phyloP scores from a whole-genome alignment of 1,140 invertebrate genomes.

The Bombus ignitus region DNA sequence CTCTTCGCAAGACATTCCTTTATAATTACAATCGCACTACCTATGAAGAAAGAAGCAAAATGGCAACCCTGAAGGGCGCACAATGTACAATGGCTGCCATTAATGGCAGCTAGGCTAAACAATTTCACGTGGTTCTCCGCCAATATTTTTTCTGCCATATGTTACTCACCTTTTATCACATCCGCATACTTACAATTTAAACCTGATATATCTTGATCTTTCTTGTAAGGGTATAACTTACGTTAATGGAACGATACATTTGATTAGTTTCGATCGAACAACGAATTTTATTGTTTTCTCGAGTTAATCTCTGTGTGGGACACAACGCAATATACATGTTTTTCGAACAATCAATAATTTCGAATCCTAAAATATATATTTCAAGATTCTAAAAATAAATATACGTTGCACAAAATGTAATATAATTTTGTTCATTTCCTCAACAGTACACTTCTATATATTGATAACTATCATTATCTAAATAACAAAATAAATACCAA shows the following conservation, averaged over 20 bases:
- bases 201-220: neutral
- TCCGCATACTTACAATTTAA: neutral
- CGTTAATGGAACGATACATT: neutral
- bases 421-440: neutral
- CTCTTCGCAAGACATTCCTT: neutral
- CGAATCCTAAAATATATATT: neutral
- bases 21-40: constrained; percentile 25
- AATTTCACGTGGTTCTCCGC: constrained; percentile 20
- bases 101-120: constrained; percentile 25
- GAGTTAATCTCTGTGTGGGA: neutral
- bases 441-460: neutral
- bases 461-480: neutral
- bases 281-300: constrained; percentile 1
- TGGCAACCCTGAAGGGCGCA: constrained; percentile 51
- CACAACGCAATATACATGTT: constrained; percentile 10
- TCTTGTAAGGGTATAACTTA: neutral
- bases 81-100: constrained; percentile 52
- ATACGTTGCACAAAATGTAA: neutral
- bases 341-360: constrained; percentile 1
- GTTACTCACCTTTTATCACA: constrained; percentile 20
- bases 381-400: neutral
- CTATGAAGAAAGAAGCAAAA: constrained; percentile 26
- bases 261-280: neutral
- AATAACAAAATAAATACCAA: neutral
- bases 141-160: neutral